Base-by-base conservation (phyloP, 2,888 invertebrate genomes). In the Muschampia plurimacula region DNA sequence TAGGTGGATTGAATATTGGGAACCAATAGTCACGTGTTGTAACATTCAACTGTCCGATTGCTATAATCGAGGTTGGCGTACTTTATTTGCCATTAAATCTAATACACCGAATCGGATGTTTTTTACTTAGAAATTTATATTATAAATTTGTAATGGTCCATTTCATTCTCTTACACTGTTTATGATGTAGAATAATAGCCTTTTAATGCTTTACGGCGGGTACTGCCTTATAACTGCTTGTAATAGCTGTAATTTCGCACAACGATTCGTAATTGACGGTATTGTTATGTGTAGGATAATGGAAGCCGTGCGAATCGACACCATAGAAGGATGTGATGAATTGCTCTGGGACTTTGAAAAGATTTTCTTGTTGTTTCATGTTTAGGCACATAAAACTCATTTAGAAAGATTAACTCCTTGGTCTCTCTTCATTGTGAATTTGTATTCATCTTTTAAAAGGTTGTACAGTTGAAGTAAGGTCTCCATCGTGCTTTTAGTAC, bases 161-260 rank as follows among this genome's bases (percentile, higher is more conserved):
- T 67, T 67, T 44, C 32, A 67, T 67, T 72, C 67, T 67, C 67
- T 67, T 67, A 67, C 62, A 60, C 12, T 41, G 62, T 72, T 72
- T 63, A 72, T 72, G 66, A 67, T 60, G 67, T 62, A 66, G 59
- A 67, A 57, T 72, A 72, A 72, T 72, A 67, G 72, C 15, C 72
- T 67, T 62, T 72, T 67, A 72, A 72, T 67, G 72, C 66, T 72
- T 72, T 67, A 72, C 41, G 49, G 60, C 72, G 41, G 28, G 66
- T 22, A 22, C 22, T 22, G 22, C 22, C 22, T 22, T 22, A 22
- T 67, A 59, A 72, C 49, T 72, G 67, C 67, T 52, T 72, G 60
- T 72, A 67, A 72, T 62, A 32, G 49, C 67, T 62, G 60, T 67
- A 67, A 71, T 67, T 67, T 68, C 52, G 67, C 66, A 62, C 67